Evolutionary conservation across 2,888 invertebrate species (phyloP), one percentile per base, ranked within the genome.

Genomic region (Hydroisotoma schaefferi): DNA sequence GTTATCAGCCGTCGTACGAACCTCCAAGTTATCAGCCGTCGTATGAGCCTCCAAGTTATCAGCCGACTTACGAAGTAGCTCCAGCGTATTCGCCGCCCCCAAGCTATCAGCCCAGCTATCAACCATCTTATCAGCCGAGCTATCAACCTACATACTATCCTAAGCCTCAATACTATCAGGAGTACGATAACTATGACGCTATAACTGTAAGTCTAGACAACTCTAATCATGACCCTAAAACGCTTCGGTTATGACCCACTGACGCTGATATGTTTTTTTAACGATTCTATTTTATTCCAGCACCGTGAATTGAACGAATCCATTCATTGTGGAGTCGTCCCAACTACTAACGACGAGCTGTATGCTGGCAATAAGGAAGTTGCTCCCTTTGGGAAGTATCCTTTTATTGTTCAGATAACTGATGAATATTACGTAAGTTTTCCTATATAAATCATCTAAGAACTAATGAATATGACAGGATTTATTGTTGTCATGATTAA

Each of bases 121-220:
- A 58, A 18, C 48, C 55, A 2, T n/a, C 55, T 18, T 58, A 58
- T 27, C 20, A 40, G 5, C 58, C 58, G 46, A 52, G 49, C 27
- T 49, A 54, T 12, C 23, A 40, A 15, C 62, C 61, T 26, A 49
- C 29, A 43, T 57, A 58, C 37, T 62, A 54, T 22, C 58, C 51
- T 20, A 29, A 60, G 23, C 65, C 67, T 1, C 58, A 63, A 26
- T 69, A 67, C 52, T 63, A 67, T 48, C 59, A 61, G 22, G 70
- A 70, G 55, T 65, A 65, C 29, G 65, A 65, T 38, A 68, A 63
- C 49, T 68, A 67, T 46, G 68, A 70, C 28, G 68, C 70, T 29
- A 60, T 70, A 25, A 61, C 61, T 53, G 68, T 68, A 65, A 57
- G 57, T 57, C 15, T 33, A 20, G 8, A 33, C 15, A 33, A 10